Base-by-base conservation (phyloP, 2,888 invertebrate genomes). In the Isoperla grammatica region DNA sequence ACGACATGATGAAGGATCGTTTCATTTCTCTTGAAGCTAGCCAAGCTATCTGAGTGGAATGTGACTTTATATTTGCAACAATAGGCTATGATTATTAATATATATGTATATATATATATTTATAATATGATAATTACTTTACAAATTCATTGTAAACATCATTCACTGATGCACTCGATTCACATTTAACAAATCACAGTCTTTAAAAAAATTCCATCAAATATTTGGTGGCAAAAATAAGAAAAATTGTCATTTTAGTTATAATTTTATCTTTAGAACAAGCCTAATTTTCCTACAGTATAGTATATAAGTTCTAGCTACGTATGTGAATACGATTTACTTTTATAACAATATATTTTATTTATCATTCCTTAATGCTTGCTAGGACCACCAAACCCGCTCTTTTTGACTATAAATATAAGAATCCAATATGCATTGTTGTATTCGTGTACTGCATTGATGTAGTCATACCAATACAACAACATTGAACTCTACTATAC, bases 111-210 rank as follows among this genome's bases (percentile, higher is more conserved):
- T 48, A 48, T 20, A 48, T 43, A 15, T 43, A 42, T 42, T 8
- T 42, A 5, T 42, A 5, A n/a, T 8, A n/a, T 5, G 9, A 5
- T 42, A 13, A 9, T 42, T 42, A 42, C 13, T 20, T 22, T 13
- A 11, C n/a, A 48, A 20, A 13, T 48, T 37, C 20, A 19, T 12
- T 20, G 20, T n/a, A 48, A 22, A 23, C n/a, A n/a, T 48, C 48
- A 19, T 15, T 9, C 48, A 48, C n/a, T 48, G 23, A 48, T 22
- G 48, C 48, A 22, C 22, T 48, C 20, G 20, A n/a, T 48, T 22
- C n/a, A 22, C 48, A 9, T 22, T 48, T 48, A 48, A 48, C 48
- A 20, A 48, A 48, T 48, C 48, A 48, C 48, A 48, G 48, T 48
- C 48, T 20, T 48, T 48, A 13, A 17, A 48, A 48, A 48, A 48